These are phyloP conservation scores for Oenanthe oenanthe DNA, from an alignment of 2,113 vertebrate genomes.

Conservation along the genomic window DNA sequence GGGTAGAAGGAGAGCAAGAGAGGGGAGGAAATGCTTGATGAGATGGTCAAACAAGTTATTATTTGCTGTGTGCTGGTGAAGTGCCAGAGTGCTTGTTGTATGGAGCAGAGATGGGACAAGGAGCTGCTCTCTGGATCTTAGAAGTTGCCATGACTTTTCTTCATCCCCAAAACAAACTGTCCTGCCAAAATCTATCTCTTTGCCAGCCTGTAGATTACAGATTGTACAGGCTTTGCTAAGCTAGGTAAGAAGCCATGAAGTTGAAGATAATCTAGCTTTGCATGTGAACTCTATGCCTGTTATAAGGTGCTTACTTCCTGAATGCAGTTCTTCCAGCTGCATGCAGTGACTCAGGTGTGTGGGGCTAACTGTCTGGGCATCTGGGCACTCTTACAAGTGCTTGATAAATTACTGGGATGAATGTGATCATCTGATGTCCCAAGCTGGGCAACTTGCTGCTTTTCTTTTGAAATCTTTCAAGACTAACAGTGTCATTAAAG, in stretches of 20 bases:
- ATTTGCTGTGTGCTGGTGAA: background rate
- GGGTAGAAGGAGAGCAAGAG: background rate
- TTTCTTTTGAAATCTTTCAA: background rate
- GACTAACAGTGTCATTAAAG: background rate
- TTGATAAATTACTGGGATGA: background rate
- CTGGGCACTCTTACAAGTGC: background rate
- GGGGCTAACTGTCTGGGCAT: background rate
- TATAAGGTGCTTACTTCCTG: background rate
- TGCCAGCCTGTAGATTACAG: accelerated
- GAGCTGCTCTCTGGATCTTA: background rate
- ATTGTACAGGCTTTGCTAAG: background rate
- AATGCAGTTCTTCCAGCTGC: background rate
- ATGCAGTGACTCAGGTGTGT: accelerated
- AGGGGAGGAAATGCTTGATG: background rate
- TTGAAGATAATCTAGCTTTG: background rate
- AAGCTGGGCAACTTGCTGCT: background rate
- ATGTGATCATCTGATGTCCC: background rate
- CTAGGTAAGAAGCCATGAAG: background rate
- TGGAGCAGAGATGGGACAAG: accelerated
- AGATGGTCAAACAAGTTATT: background rate
- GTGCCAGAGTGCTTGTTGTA: background rate
- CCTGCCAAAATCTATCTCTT: background rate
- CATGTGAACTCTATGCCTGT: background rate
- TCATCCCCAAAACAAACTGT: background rate
- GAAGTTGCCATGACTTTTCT: background rate